phyloP scores from a whole-genome alignment of 1,140 invertebrate genomes.

The Drosophila sproati region DNA sequence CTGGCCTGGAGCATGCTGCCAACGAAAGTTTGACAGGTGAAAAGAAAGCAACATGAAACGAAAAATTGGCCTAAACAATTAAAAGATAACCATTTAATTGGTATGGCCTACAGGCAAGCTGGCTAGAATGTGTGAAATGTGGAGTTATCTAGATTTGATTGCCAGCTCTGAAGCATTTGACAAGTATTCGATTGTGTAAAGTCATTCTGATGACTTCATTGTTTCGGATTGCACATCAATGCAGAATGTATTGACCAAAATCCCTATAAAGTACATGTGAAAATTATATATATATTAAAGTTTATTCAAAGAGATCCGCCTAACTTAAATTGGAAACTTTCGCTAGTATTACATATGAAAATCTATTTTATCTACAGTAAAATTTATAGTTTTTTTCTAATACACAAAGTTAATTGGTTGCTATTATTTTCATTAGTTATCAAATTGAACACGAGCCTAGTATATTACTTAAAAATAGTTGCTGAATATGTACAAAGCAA shows the following conservation, averaged over 20 bases:
- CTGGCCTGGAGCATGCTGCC: constrained; percentile 22
- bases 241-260: not conserved
- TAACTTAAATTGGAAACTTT: no score
- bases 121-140: not conserved
- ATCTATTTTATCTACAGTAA: no score
- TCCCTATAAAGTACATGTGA: no score
- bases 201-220: not conserved
- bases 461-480: not conserved
- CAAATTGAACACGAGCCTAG: not conserved
- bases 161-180: not conserved
- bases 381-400: no score
- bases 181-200: not conserved
- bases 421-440: no score
- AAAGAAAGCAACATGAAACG: not conserved
- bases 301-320: no score
- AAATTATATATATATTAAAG: no score
- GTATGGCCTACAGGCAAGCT: not conserved
- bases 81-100: constrained; percentile 4
- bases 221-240: not conserved
- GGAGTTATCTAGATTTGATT: not conserved
- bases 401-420: no score
- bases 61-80: constrained; percentile 3
- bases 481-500: not conserved
- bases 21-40: constrained; percentile 29
- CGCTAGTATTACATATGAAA: no score